Evolutionary conservation across 1,140 invertebrate genomes (phyloP).

Genomic region (Episyrphus balteatus): DNA sequence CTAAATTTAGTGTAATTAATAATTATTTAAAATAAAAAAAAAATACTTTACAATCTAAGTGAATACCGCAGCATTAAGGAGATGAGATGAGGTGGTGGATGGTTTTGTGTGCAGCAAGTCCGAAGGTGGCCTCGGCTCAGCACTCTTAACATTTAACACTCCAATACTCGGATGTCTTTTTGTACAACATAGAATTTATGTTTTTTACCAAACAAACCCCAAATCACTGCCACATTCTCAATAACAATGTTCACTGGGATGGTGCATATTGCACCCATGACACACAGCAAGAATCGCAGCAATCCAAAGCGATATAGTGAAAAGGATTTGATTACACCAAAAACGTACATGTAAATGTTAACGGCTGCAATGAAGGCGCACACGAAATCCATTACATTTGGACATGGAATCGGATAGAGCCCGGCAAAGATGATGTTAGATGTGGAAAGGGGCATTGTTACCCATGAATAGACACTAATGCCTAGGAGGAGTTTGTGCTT

Average conservation of each 20-base stretch:
- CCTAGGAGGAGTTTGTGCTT: conserved; percentile 72
- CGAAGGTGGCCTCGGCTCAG: too few relatives aligned
- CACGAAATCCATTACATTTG: conserved; percentile 67
- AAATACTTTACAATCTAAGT: too few relatives aligned
- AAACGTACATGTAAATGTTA: conserved; percentile 93
- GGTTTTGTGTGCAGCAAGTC: too few relatives aligned
- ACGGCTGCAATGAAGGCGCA: conserved; percentile 84
- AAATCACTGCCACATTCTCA: conserved; percentile 88
- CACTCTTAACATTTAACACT: background rate
- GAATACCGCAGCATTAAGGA: too few relatives aligned
- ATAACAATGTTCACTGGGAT: conserved; percentile 87
- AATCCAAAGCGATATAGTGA: conserved; percentile 76
- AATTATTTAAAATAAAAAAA: too few relatives aligned
- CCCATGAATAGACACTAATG: conserved; percentile 91
- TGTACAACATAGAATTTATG: conserved; percentile 93
- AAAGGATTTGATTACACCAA: conserved; percentile 92
- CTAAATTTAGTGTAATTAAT: too few relatives aligned
- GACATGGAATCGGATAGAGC: conserved; percentile 78
- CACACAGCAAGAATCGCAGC: conserved; percentile 64
- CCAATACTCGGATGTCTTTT: conserved; percentile 58
- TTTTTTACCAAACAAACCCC: conserved; percentile 84
- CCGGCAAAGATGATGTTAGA: conserved; percentile 77
- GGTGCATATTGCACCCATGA: conserved; percentile 73
- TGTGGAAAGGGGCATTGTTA: conserved; percentile 83
- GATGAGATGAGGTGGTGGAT: too few relatives aligned